Evolutionary conservation across 2,797 vertebrate species (phyloP).

Genomic region (Alcedo atthis): DNA sequence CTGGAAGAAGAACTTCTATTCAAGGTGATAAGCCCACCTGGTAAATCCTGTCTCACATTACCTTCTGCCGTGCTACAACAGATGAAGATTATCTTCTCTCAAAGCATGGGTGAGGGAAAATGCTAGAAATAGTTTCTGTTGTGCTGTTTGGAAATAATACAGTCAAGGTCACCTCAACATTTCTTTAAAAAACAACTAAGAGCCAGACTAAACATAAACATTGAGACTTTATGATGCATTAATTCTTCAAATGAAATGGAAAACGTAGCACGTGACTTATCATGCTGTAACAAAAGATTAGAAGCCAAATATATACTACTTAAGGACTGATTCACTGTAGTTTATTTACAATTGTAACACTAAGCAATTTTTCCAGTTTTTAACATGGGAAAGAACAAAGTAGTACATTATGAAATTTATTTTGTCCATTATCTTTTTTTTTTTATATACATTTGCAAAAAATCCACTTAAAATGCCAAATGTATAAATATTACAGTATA

Average conservation of each 20-base stretch:
- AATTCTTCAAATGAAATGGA: not conserved
- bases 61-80: not conserved
- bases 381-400: not conserved
- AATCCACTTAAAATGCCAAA: not conserved
- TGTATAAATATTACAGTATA: not conserved
- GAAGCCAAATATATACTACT: not conserved
- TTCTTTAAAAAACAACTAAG: not conserved
- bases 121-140: not conserved
- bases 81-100: not conserved
- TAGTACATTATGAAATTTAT: not conserved
- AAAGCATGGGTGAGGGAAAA: not conserved
- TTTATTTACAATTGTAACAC: not conserved
- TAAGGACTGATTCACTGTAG: not conserved
- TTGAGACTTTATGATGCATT: not conserved
- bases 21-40: not conserved
- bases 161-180: not conserved
- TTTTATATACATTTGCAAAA: not conserved
- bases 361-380: not conserved
- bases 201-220: not conserved
- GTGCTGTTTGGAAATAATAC: not conserved
- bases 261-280: not conserved
- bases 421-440: not conserved
- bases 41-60: not conserved
- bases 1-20: not conserved
- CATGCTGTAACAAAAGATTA: not conserved